Conservation (phyloP, 2,797 vertebrate species). For the Threskiornis aethiopicus region DNA sequence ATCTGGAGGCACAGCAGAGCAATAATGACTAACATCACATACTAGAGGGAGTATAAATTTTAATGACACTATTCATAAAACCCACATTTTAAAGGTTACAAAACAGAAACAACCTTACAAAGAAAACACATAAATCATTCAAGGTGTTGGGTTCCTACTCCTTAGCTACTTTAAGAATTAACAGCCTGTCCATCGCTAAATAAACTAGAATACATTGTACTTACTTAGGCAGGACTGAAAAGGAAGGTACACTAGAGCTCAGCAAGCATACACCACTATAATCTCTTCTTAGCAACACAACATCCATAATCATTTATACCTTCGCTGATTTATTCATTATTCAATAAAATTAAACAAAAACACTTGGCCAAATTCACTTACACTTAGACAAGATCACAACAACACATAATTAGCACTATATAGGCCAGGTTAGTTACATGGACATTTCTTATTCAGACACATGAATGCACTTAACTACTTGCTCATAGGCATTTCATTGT, state of each 20-base stretch:
- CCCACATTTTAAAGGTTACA: conserved; percentile 69
- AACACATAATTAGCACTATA: not conserved
- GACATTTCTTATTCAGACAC: not conserved
- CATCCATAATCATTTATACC: not conserved
- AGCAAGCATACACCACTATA: not conserved
- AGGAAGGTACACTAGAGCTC: not conserved
- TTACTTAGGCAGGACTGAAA: not conserved
- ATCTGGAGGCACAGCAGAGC: conserved; percentile 48
- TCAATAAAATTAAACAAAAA: not conserved
- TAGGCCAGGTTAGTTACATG: not conserved
- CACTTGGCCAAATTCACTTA: not conserved
- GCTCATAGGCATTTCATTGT: not conserved
- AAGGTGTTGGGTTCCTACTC: conserved; percentile 10
- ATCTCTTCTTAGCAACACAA: not conserved
- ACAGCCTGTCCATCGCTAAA: conserved; percentile 40
- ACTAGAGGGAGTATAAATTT: conserved; percentile 61
- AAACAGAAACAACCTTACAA: conserved; percentile 67
- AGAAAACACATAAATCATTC: conserved; percentile 68
- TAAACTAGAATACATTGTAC: not conserved
- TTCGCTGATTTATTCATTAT: not conserved
- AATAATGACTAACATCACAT: conserved; percentile 68
- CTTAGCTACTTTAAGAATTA: conserved; percentile 58
- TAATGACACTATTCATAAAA: conserved; percentile 68
- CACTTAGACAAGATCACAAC: not conserved
- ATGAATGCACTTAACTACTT: not conserved